Conservation (phyloP, 2,113 vertebrate species). For the Lepisosteus oculatus region DNA sequence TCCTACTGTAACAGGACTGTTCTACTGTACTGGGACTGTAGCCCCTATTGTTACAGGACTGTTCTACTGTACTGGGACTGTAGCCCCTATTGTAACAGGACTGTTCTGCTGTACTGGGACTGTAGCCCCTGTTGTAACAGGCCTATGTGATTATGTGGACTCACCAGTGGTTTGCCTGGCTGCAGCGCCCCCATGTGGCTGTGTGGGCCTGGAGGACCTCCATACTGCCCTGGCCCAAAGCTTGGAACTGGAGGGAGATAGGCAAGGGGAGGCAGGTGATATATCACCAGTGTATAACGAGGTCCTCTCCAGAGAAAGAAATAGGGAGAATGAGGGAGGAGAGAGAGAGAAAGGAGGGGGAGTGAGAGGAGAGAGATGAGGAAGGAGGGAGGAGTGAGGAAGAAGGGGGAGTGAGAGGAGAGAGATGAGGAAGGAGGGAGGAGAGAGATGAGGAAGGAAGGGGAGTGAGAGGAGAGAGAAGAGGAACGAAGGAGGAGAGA, state of each 20-base stretch:
- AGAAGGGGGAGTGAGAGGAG: too few relatives aligned
- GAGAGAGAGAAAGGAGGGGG: too few relatives aligned
- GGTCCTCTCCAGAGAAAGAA: background rate
- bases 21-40: too few relatives aligned
- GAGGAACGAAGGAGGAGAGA: background rate
- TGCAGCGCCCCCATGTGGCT: slow-evolving; percentile 72
- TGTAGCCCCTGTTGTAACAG: background rate
- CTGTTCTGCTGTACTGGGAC: background rate
- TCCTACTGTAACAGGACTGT: too few relatives aligned
- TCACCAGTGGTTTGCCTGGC: slow-evolving; percentile 79
- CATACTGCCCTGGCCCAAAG: slow-evolving; percentile 76
- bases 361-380: too few relatives aligned
- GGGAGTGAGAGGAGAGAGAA: too few relatives aligned
- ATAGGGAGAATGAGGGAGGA: background rate
- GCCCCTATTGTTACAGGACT: too few relatives aligned
- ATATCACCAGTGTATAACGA: background rate
- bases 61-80: too few relatives aligned
- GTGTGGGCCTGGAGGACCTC: slow-evolving; percentile 66
- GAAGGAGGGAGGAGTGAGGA: too few relatives aligned
- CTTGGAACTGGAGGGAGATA: slow-evolving; percentile 60
- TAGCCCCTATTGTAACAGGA: slow-evolving; percentile 16
- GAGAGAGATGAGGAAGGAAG: too few relatives aligned
- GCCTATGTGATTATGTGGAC: background rate
- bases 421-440: too few relatives aligned
- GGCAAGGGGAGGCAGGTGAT: background rate